phyloP scores from a whole-genome alignment of 2,888 invertebrate genomes.

The Diarsia dahlii region DNA sequence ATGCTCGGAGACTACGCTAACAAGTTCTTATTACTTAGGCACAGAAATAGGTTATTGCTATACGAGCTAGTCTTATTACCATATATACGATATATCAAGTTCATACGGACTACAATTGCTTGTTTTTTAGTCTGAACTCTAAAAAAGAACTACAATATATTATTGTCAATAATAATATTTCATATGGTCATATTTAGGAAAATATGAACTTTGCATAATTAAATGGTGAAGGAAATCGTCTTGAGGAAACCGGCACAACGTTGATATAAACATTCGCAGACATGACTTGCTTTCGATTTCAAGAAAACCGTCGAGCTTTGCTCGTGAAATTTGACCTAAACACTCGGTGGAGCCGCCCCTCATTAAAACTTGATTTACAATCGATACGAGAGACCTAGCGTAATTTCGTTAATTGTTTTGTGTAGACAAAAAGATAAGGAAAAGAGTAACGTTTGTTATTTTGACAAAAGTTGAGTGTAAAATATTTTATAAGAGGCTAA shows the following conservation, averaged over 20 bases:
- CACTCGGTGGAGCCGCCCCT: no score
- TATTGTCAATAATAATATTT: no score
- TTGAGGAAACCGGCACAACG: not conserved
- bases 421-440: no score
- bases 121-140: not conserved
- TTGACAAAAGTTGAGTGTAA: no score
- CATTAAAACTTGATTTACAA: no score
- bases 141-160: not conserved
- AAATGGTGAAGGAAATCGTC: not conserved
- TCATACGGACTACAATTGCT: not conserved
- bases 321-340: no score
- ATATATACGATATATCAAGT: constrained; percentile 17
- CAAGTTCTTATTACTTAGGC: constrained; percentile 37
- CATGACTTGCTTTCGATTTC: no score
- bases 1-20: constrained; percentile 25
- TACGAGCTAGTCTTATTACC: constrained; percentile 31
- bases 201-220: not conserved
- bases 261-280: not conserved
- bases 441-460: no score
- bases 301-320: no score
- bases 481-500: no score
- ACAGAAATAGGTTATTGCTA: constrained; percentile 27
- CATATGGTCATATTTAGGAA: not conserved
- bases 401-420: no score
- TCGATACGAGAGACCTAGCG: no score